Percentiles rank a stretch among this genome's conserved stretches.
phyloP scores from a whole-genome alignment of 2,113 vertebrate species.

The Albula goreensis region DNA sequence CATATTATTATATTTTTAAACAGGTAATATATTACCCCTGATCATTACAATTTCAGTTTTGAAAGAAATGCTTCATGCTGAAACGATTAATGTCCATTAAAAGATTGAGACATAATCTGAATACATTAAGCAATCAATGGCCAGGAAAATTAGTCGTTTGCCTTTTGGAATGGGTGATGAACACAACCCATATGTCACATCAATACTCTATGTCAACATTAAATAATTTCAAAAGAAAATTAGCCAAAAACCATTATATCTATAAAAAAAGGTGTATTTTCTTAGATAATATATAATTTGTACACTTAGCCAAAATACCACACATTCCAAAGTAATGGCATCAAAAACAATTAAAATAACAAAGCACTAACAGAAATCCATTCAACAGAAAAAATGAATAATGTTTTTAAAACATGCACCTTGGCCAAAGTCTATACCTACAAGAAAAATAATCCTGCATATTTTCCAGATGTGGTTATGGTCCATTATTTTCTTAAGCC shows the following conservation, averaged over 20 bases:
- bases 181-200: slow-evolving; percentile 20
- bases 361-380: background rate
- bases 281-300: too few species aligned
- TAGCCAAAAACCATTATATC: slow-evolving; percentile 43
- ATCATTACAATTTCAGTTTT: too few species aligned
- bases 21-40: too few species aligned
- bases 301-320: background rate
- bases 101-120: background rate
- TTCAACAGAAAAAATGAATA: background rate
- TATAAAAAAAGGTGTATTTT: slow-evolving; percentile 1
- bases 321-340: background rate
- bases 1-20: too few species aligned
- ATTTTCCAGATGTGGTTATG: background rate
- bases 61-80: too few species aligned
- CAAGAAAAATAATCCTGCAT: background rate
- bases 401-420: background rate
- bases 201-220: slow-evolving; percentile 28
- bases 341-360: background rate
- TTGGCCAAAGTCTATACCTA: background rate
- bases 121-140: background rate
- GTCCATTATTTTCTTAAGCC: background rate
- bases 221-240: slow-evolving; percentile 36
- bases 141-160: background rate
- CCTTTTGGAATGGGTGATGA: background rate
- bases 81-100: too few species aligned